Evolutionary conservation across 2,113 vertebrate genomes (phyloP), one percentile per base, ranked within the genome.

Genomic region (Cochlearius cochlearius): DNA sequence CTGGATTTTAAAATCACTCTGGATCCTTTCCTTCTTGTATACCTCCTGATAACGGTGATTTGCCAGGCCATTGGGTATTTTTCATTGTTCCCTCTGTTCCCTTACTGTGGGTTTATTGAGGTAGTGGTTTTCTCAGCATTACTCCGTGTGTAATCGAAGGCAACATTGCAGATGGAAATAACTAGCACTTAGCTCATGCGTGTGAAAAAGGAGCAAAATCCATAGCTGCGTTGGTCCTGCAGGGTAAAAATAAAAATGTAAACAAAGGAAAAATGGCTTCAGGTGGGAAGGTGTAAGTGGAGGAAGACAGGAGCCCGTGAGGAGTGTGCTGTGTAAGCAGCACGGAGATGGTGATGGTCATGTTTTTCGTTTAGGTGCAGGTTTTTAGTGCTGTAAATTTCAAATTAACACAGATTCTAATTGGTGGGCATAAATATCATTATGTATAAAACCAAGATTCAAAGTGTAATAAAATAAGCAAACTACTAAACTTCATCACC

Each of bases 121-220:
- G 36, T n/a, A 64, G 66, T 68, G 52, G 49, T 78, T 84, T 95
- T 86, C 64, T 88, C 83, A 67, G 76, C 56, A 49, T 86, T 89
- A 17, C 25, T 69, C 59, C 32, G 29, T 32, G 52, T 64, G 36
- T 90, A 86, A 94, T 86, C 15, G 7, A 95, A 94, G 63, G 34
- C 88, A 95, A 30, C n/a, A 5, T 49, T 90, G 86, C 80, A 84
- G 80, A 72, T 94, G 79, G 76, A 97, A 88, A 74, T 91, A 86
- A n/a, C 82, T 81, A 74, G 45, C 64, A 84, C 83, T 94, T 93
- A 92, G 88, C 83, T 89, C 39, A 39, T 47, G 72, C 59, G 63
- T 93, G 83, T 94, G 86, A 91, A 94, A 75, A 95, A 81, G 52
- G 52, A 93, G 56, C 45, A 77, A 68, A 83, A 91, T 77, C 79